phyloP scores from a whole-genome alignment of 2,797 vertebrate species.

The Cetoscarus ocellatus region DNA sequence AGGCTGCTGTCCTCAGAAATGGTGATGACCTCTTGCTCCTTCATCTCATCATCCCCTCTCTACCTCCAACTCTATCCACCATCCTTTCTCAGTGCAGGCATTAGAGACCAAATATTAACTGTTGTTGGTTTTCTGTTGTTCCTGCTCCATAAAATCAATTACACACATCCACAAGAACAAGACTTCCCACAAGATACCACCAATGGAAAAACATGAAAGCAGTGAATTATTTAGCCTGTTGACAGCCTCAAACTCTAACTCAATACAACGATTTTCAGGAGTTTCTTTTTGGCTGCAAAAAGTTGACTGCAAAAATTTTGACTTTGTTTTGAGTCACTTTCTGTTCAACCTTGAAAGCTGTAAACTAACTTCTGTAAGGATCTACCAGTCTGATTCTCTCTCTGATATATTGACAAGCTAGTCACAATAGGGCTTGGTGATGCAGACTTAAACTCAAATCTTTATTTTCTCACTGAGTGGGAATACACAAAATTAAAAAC shows the following conservation, averaged over 20 bases:
- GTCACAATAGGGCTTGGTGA: not conserved
- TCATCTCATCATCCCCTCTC: no score
- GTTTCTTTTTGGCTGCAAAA: not conserved
- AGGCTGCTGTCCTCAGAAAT: no score
- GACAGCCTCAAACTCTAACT: constrained; percentile 1
- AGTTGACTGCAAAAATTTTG: not conserved
- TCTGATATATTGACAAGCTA: not conserved
- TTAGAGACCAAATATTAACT: no score
- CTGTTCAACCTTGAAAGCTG: not conserved
- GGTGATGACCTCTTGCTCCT: no score
- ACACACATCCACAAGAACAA: constrained; percentile 5
- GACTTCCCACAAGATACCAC: not conserved
- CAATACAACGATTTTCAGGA: not conserved
- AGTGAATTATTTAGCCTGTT: not conserved
- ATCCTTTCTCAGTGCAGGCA: no score
- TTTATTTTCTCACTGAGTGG: no score
- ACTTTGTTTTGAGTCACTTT: not conserved
- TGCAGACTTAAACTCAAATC: no score
- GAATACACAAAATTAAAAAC: no score
- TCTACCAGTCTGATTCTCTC: no score
- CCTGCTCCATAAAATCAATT: not conserved
- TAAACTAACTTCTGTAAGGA: no score
- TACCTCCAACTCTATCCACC: no score
- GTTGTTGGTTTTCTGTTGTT: constrained; percentile 4
- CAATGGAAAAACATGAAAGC: not conserved